Evolutionary conservation across 2,888 invertebrate species (phyloP), one percentile per base, ranked within the genome.

Genomic region (Pogonocherus hispidulus): DNA sequence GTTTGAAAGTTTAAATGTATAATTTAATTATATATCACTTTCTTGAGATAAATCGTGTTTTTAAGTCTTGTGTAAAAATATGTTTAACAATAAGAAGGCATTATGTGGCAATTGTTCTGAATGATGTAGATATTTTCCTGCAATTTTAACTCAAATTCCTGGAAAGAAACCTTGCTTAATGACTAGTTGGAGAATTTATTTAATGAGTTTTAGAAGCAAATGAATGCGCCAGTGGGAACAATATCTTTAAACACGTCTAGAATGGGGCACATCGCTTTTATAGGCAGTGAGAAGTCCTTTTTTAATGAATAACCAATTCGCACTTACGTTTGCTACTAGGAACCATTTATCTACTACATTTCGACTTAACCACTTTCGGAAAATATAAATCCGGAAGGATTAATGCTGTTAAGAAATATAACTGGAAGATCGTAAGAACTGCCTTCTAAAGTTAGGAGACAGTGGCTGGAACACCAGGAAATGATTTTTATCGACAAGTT

Each of bases 401-500:
- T 32, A 32, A 32, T 32, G 32, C 11, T 32, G 9, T 32, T 8
- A 11, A 32, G 32, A 32, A 32, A 32, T 11, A 11, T 2, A 32
- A 6, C 11, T 9, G 32, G 2, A 9, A 8, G 32, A 32, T 32
- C 8, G 8, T 11, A 32, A 2, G 32, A 32, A 2, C 32, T 32
- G 8, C 27, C 1, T 6, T 27, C 27, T 8, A 1, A 32, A 32
- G 32, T 32, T 9, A 11, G 3, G 41, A 6, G 41, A 41, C 41
- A n/a, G 14, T 3, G 41, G 11, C n/a, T 3, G 14, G 16, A 41
- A n/a, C 41, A 27, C 41, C n/a, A n/a, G 41, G 41, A 41, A 41
- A 41, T 41, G 41, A 41, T n/a, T 41, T 41, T 41, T 41, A 41
- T 41, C 41, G 41, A 41, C 16, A 41, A 41, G 41, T 41, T 14